Evolutionary conservation across 2,797 vertebrate genomes (phyloP).

Genomic region (Microcaecilia unicolor): DNA sequence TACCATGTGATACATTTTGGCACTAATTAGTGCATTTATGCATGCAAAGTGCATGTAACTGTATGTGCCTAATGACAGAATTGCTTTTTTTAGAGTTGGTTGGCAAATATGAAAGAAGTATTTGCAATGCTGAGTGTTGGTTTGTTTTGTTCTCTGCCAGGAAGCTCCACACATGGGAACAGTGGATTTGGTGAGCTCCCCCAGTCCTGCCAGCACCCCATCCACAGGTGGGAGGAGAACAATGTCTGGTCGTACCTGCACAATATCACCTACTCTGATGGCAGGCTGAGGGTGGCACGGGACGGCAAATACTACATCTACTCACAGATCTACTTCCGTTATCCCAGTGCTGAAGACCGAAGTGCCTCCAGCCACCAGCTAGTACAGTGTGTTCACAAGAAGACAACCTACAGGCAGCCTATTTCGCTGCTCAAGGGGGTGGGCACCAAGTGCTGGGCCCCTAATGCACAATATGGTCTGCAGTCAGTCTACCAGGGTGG

Average conservation of each 20-base stretch:
- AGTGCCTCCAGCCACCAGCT: slow-evolving; percentile 62
- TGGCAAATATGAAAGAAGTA: no score
- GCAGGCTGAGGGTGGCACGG: slow-evolving; percentile 68
- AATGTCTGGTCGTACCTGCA: slow-evolving; percentile 72
- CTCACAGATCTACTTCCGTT: slow-evolving; percentile 80
- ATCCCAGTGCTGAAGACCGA: slow-evolving; percentile 34
- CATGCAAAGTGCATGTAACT: no score
- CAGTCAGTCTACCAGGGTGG: slow-evolving; percentile 84
- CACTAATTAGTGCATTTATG: no score
- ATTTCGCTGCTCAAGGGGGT: slow-evolving; percentile 80
- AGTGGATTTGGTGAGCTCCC: slow-evolving; percentile 49
- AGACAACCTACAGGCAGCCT: slow-evolving; percentile 65
- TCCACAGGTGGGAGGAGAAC: slow-evolving; percentile 65
- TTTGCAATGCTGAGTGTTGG: slow-evolving; percentile 11
- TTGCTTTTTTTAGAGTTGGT: no score
- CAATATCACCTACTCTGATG: slow-evolving; percentile 71
- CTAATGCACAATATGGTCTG: slow-evolving; percentile 73
- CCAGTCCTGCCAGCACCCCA: slow-evolving; percentile 76
- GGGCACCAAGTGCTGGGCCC: slow-evolving; percentile 81
- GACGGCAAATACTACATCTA: slow-evolving; percentile 83
- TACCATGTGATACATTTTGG: no score
- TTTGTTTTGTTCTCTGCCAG: neutral
- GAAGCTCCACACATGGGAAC: neutral
- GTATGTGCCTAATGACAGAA: no score
- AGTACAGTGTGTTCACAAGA: slow-evolving; percentile 80